These are phyloP conservation scores for Bicyclus anynana DNA, from an alignment of 1,140 invertebrate genomes.

Conservation along the genomic window DNA sequence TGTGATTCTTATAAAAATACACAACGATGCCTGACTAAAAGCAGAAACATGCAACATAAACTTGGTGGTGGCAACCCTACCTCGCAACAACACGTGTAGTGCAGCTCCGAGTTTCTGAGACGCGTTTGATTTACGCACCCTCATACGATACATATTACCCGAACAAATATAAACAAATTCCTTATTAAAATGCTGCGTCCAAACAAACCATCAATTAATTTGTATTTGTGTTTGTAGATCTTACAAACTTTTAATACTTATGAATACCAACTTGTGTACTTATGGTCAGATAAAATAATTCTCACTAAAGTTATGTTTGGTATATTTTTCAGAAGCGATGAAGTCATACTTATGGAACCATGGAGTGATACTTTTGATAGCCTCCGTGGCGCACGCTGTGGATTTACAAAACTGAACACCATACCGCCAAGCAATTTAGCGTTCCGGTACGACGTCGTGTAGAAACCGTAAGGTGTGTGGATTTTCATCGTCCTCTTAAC, in stretches of 20 bases:
- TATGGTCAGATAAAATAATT: neutral
- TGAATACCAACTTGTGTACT: neutral
- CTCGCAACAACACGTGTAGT: constrained; percentile 43
- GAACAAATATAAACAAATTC: constrained; percentile 52
- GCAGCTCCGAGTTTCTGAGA: constrained; percentile 31
- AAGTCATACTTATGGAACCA: too few species aligned
- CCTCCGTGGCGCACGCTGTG: too few species aligned
- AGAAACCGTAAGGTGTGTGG: too few species aligned
- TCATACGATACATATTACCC: constrained; percentile 51
- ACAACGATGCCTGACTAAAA: too few species aligned
- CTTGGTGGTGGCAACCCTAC: constrained; percentile 35
- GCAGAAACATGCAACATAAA: neutral
- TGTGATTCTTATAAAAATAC: too few species aligned
- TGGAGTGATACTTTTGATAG: too few species aligned
- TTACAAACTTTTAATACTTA: constrained; percentile 1
- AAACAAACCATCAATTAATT: constrained; percentile 22
- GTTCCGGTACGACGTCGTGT: too few species aligned
- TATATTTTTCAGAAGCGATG: neutral
- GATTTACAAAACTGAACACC: too few species aligned
- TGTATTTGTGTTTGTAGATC: constrained; percentile 10
- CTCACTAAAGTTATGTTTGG: neutral
- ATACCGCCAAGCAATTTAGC: too few species aligned
- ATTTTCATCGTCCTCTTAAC: too few species aligned
- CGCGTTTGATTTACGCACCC: constrained; percentile 61
- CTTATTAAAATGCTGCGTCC: constrained; percentile 26